Conservation (phyloP, 1,140 invertebrate species). For the Homalodisca vitripennis region DNA sequence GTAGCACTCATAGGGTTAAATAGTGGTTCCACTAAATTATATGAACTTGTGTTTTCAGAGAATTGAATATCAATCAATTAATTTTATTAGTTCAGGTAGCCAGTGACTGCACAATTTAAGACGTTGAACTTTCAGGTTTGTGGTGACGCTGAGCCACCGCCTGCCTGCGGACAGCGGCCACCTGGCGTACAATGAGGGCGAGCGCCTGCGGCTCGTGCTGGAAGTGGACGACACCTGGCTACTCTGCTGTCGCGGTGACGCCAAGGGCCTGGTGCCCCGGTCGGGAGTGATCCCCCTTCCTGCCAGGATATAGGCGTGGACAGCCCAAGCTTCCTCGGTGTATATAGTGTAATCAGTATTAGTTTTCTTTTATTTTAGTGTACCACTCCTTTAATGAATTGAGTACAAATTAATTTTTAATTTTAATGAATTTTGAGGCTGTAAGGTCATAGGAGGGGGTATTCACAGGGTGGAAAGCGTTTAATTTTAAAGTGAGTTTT, state of each 20-base stretch:
- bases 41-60: too few relatives aligned
- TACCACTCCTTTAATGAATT: neutral
- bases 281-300: conserved; percentile 58
- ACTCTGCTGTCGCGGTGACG: conserved; percentile 71
- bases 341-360: neutral
- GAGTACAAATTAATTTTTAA: neutral
- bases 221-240: conserved; percentile 77
- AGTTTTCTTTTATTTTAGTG: neutral
- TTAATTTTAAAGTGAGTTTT: neutral
- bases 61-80: too few relatives aligned
- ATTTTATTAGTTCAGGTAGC: too few relatives aligned
- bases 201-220: conserved; percentile 67
- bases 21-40: too few relatives aligned
- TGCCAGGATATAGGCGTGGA: conserved; percentile 9
- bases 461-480: neutral
- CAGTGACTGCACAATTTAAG: too few relatives aligned
- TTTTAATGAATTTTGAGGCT: neutral
- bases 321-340: neutral
- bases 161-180: conserved; percentile 73
- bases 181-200: conserved; percentile 75
- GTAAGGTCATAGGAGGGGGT: neutral
- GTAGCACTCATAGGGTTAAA: too few relatives aligned
- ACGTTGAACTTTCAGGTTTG: too few relatives aligned
- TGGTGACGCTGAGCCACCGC: conserved; percentile 69
- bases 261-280: conserved; percentile 73